Percentiles rank a stretch among this genome's conserved stretches.
These are phyloP conservation scores for Dromococcyx pavoninus DNA, from an alignment of 2,797 vertebrate species.

Conservation along the genomic window DNA sequence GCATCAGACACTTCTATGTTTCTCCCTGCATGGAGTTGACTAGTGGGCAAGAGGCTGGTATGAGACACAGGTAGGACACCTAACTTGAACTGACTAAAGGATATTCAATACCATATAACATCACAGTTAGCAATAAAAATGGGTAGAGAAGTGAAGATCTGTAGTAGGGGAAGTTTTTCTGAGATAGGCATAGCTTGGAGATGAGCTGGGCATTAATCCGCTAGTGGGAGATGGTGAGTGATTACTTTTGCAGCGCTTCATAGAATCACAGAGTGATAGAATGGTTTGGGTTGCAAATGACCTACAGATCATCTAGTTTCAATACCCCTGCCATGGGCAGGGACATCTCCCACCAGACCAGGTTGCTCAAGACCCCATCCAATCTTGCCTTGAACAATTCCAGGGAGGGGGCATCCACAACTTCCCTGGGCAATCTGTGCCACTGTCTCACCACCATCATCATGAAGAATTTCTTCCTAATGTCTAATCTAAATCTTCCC, in stretches of 20 bases:
- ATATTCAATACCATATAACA: not conserved
- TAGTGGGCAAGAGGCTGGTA: not conserved
- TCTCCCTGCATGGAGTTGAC: not conserved
- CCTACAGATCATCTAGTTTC: too few relatives aligned
- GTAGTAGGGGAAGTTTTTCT: not conserved
- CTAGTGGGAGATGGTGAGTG: not conserved
- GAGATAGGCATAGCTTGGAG: not conserved
- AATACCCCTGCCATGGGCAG: too few relatives aligned
- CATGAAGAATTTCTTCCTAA: too few relatives aligned
- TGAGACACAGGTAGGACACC: not conserved
- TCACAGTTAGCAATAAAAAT: not conserved
- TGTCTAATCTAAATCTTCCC: too few relatives aligned
- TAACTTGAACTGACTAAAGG: not conserved
- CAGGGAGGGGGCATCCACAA: too few relatives aligned
- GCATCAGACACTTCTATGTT: not conserved
- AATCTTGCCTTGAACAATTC: too few relatives aligned
- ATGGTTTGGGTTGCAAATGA: too few relatives aligned
- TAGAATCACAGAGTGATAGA: too few relatives aligned
- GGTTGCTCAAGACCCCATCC: too few relatives aligned
- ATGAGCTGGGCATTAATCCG: not conserved
- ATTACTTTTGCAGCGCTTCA: not conserved
- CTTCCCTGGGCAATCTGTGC: too few relatives aligned
- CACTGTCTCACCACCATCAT: too few relatives aligned
- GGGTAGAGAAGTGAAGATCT: not conserved
- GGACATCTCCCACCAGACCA: too few relatives aligned